These are phyloP conservation scores for Conus canariensis DNA, from an alignment of 2,888 invertebrate genomes.

Conservation along the genomic window DNA sequence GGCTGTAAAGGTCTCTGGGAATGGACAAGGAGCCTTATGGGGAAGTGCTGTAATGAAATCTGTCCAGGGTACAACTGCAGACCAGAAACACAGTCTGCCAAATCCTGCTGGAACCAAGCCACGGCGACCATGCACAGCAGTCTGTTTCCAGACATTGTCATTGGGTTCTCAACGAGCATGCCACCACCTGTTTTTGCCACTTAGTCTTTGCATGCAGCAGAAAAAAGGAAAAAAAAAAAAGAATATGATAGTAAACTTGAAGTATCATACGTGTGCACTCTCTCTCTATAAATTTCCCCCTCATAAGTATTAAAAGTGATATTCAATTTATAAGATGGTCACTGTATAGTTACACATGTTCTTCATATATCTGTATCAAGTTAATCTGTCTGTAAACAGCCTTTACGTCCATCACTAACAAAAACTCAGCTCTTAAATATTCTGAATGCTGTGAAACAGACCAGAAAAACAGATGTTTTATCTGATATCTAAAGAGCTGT, in stretches of 20 bases:
- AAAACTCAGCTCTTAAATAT: too few species aligned
- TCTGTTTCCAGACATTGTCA: conserved; percentile 35
- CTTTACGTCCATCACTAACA: too few species aligned
- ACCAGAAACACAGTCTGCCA: background rate
- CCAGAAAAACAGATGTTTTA: too few species aligned
- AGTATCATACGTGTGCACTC: too few species aligned
- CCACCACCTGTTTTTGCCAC: conserved; percentile 37
- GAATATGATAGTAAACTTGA: too few species aligned
- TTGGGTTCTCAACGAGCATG: conserved; percentile 42
- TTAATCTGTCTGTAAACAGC: too few species aligned
- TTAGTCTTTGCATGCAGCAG: background rate
- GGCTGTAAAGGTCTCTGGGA: background rate
- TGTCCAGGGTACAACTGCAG: background rate
- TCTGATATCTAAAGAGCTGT: too few species aligned
- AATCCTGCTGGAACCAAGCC: background rate
- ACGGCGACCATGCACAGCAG: background rate
- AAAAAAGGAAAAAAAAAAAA: too few species aligned
- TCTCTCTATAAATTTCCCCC: too few species aligned
- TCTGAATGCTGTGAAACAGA: too few species aligned
- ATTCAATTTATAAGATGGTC: background rate
- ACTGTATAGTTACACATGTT: background rate
- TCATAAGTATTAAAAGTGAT: too few species aligned
- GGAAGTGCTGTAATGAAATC: background rate
- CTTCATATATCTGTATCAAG: too few species aligned
- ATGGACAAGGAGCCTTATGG: background rate